Conservation (phyloP, 2,113 vertebrate species). For the Hippocampus mohnikei region DNA sequence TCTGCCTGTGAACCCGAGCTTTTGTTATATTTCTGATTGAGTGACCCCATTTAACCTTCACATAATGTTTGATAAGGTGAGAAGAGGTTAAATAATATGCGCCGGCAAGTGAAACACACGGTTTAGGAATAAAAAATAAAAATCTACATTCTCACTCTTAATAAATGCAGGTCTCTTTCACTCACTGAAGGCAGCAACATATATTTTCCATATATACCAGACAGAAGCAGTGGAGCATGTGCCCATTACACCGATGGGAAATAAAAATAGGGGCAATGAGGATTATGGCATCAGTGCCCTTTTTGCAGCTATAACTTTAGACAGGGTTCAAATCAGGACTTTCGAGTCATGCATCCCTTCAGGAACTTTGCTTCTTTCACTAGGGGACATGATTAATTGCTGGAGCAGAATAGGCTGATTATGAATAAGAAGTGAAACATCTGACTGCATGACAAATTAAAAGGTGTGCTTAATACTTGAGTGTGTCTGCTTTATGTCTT, state of each 20-base stretch:
- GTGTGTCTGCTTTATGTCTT: neutral
- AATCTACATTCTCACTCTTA: neutral
- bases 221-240: neutral
- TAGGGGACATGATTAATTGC: no score
- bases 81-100: constrained; percentile 33
- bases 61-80: constrained; percentile 31
- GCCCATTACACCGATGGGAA: neutral
- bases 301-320: neutral
- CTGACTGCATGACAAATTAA: neutral
- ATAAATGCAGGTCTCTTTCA: neutral
- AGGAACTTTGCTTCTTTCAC: neutral
- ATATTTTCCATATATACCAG: neutral
- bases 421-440: neutral
- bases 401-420: neutral
- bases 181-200: neutral
- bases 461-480: neutral
- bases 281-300: neutral
- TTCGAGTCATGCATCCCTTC: no score
- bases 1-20: constrained; percentile 14
- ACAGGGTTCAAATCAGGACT: no score
- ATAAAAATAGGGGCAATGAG: neutral
- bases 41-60: constrained; percentile 48
- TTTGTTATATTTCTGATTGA: constrained; percentile 51
- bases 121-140: constrained; percentile 23
- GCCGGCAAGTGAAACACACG: neutral